phyloP scores from a whole-genome alignment of 2,888 invertebrate species.

The Synanthedon formicaeformis region DNA sequence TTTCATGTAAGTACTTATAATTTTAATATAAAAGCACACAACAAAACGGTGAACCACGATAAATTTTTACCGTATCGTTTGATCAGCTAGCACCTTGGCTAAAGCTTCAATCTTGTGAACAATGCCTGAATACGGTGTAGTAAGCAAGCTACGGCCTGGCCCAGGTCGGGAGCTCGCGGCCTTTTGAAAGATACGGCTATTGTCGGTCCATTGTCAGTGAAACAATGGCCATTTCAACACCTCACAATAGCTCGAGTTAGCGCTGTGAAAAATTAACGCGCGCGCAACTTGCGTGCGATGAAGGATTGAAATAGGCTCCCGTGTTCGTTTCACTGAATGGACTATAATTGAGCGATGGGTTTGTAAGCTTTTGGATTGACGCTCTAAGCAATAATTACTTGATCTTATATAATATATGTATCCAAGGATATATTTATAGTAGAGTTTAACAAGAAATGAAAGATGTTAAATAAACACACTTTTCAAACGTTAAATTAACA shows the following conservation, averaged over 20 bases:
- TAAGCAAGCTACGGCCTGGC: slow-evolving; percentile 17
- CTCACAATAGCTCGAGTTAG: slow-evolving; percentile 43
- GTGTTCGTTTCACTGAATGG: slow-evolving; percentile 16
- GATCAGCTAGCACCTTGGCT: slow-evolving; percentile 5
- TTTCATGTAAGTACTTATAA: too few species aligned
- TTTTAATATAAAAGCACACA: too few species aligned
- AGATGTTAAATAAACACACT: too few species aligned
- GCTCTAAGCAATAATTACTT: too few species aligned
- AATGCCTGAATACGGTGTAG: slow-evolving; percentile 6
- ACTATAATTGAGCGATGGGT: slow-evolving; percentile 9
- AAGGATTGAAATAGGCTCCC: slow-evolving; percentile 11
- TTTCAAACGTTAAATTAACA: too few species aligned
- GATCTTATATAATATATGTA: too few species aligned
- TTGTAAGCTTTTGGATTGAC: neutral
- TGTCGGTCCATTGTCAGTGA: slow-evolving; percentile 43
- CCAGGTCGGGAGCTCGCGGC: slow-evolving; percentile 35
- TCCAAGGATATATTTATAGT: too few species aligned
- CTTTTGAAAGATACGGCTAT: slow-evolving; percentile 43
- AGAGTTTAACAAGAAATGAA: too few species aligned
- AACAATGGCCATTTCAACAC: slow-evolving; percentile 48
- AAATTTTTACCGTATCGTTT: neutral
- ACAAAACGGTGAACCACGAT: neutral
- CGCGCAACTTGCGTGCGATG: slow-evolving; percentile 32
- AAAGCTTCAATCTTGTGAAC: slow-evolving; percentile 6
- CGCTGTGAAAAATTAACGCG: slow-evolving; percentile 49